Evolutionary conservation across 2,797 vertebrate genomes (phyloP).

Genomic region (Malacoctenus gilli): DNA sequence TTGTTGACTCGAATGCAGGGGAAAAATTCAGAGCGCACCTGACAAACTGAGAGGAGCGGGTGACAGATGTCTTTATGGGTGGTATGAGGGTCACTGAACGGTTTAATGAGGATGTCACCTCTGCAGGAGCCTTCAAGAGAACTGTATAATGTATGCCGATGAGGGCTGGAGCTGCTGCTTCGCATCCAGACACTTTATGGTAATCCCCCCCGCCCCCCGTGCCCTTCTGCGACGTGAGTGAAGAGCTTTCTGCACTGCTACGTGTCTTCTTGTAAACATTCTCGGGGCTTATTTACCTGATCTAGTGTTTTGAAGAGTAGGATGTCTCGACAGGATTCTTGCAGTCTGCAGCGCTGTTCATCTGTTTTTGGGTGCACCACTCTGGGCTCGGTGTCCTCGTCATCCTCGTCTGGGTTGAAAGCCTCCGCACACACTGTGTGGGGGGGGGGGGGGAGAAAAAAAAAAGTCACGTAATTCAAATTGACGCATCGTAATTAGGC

Average conservation of each 20-base stretch:
- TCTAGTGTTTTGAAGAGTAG: constrained; percentile 97
- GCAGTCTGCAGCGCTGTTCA: constrained; percentile 93
- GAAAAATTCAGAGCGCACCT: neutral
- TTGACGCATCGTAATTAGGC: constrained; percentile 1
- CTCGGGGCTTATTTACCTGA: constrained; percentile 81
- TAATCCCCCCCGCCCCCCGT: neutral
- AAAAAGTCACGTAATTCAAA: neutral
- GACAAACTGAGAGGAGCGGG: neutral
- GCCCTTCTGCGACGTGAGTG: no score
- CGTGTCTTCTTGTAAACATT: no score
- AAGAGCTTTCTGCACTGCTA: neutral
- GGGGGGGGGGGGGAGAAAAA: no score
- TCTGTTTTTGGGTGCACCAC: constrained; percentile 98
- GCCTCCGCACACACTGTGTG: constrained; percentile 98
- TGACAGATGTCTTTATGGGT: neutral
- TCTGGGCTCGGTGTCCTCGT: constrained; percentile 94
- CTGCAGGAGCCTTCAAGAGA: neutral
- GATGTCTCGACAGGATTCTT: constrained; percentile 97
- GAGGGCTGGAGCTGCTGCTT: neutral
- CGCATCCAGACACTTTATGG: neutral
- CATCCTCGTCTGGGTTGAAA: constrained; percentile 96
- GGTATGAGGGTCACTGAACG: neutral
- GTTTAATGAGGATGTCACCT: neutral
- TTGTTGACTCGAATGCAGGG: neutral
- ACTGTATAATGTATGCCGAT: neutral